These are phyloP conservation scores for Miichthys miiuy DNA, from an alignment of 2,797 vertebrate genomes.

Conservation along the genomic window DNA sequence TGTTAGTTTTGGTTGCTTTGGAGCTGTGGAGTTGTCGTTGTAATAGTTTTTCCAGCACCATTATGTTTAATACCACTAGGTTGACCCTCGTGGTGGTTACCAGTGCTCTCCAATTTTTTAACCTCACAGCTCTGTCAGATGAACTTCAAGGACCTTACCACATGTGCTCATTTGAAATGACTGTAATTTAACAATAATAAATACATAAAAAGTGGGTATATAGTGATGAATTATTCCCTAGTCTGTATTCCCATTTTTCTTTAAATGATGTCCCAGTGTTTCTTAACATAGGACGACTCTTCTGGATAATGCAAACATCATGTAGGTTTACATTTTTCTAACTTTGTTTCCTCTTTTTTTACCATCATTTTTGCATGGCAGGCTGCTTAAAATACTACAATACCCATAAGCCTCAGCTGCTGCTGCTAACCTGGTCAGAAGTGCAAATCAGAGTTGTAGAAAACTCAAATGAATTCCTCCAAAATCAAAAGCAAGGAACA, in stretches of 20 bases:
- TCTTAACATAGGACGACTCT: not conserved
- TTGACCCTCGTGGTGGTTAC: not conserved
- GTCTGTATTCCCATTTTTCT: not conserved
- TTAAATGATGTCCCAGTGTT: not conserved
- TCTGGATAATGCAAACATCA: not conserved
- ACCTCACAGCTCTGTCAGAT: not conserved
- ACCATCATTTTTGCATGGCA: not conserved
- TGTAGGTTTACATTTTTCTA: not conserved
- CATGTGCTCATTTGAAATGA: not conserved
- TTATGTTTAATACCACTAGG: not conserved
- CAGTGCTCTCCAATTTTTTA: not conserved
- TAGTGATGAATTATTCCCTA: not conserved
- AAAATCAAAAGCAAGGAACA: no score
- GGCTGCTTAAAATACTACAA: not conserved
- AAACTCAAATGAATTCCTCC: not conserved
- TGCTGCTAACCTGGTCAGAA: not conserved
- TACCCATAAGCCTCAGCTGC: not conserved
- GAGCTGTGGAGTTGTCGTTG: not conserved
- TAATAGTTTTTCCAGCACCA: not conserved
- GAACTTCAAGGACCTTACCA: not conserved
- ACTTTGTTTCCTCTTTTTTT: not conserved
- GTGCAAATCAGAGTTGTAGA: not conserved
- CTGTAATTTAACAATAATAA: not conserved
- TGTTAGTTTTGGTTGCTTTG: slow-evolving; percentile 1
- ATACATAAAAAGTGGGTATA: not conserved